phyloP scores from a whole-genome alignment of 2,888 invertebrate genomes.

The Colostygia pectinataria region DNA sequence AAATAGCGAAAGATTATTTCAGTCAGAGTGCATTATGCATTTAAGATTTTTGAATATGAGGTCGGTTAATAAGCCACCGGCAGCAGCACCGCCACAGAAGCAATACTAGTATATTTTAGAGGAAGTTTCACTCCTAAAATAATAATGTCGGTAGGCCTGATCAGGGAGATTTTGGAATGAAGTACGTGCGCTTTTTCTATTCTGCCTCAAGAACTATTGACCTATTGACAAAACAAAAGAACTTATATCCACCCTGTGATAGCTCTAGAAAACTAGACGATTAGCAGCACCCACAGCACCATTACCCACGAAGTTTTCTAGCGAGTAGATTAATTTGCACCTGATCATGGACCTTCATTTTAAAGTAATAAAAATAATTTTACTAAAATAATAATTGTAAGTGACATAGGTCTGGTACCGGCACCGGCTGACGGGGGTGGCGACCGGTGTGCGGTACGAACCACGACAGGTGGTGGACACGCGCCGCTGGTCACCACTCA shows the following conservation, averaged over 20 bases:
- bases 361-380: no score
- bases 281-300: no score
- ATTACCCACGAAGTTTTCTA: no score
- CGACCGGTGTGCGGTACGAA: slow-evolving; percentile 53
- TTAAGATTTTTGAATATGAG: slow-evolving; percentile 71
- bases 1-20: slow-evolving; percentile 35
- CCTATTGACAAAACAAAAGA: no score
- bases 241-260: no score
- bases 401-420: slow-evolving; percentile 20
- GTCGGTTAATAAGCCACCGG: slow-evolving; percentile 60
- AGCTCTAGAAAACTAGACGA: no score
- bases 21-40: slow-evolving; percentile 53
- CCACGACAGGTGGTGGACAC: slow-evolving; percentile 75
- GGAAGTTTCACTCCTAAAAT: neutral
- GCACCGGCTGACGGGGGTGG: slow-evolving; percentile 49
- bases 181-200: no score
- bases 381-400: neutral
- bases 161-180: no score
- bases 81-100: slow-evolving; percentile 30
- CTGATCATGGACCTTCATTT: no score
- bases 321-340: no score
- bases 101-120: neutral
- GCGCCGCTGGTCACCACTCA: slow-evolving; percentile 57
- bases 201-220: no score
- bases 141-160: no score